Percentiles rank a stretch among this genome's conserved stretches.
These are phyloP conservation scores for Dendropsophus ebraccatus DNA, from an alignment of 2,113 vertebrate genomes.

Conservation along the genomic window DNA sequence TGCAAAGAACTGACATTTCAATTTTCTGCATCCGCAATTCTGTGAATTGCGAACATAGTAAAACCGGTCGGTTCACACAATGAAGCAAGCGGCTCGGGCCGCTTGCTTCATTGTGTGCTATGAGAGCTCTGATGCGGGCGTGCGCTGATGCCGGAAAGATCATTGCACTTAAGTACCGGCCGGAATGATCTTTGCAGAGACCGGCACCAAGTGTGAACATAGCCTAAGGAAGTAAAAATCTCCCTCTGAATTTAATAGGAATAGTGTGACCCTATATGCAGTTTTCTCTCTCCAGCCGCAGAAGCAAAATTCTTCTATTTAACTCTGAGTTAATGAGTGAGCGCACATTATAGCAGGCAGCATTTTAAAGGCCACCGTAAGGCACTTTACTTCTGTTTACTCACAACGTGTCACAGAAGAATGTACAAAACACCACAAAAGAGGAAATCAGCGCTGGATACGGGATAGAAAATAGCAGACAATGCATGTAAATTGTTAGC, in stretches of 20 bases:
- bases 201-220: too few relatives aligned
- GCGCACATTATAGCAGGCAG: neutral
- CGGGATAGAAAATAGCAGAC: neutral
- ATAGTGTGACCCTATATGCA: neutral
- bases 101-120: too few relatives aligned
- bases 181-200: too few relatives aligned
- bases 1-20: too few relatives aligned
- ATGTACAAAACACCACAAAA: slow-evolving; percentile 20
- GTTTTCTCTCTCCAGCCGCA: neutral
- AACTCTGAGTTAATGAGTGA: slow-evolving; percentile 11
- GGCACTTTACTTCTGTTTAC: slow-evolving; percentile 16
- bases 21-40: too few relatives aligned
- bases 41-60: too few relatives aligned
- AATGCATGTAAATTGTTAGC: neutral
- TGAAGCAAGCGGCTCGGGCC: too few relatives aligned
- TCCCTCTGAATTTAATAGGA: neutral
- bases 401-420: neutral
- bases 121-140: too few relatives aligned
- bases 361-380: slow-evolving; percentile 1
- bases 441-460: neutral
- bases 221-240: too few relatives aligned
- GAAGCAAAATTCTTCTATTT: neutral
- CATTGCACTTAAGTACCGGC: too few relatives aligned
- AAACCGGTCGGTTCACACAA: too few relatives aligned
- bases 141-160: too few relatives aligned